These are phyloP conservation scores for Tursiops truncatus DNA, from an alignment of 2,113 vertebrate genomes.

Conservation along the genomic window DNA sequence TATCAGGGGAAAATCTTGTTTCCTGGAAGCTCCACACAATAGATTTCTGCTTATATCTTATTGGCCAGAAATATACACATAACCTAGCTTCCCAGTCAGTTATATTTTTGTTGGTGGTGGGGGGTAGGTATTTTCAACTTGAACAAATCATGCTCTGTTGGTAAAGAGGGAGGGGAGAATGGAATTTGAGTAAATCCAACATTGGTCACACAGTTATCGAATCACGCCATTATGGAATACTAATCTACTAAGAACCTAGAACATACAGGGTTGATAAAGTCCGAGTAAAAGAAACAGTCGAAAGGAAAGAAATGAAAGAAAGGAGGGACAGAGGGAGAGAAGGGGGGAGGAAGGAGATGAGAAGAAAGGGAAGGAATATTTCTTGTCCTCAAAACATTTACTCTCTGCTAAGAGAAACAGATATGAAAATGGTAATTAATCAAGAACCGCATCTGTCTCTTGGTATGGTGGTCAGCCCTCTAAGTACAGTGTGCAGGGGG, in stretches of 20 bases:
- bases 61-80: not conserved
- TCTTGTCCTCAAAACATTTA: not conserved
- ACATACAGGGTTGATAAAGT: not conserved
- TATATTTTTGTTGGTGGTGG: not conserved
- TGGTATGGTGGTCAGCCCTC: not conserved
- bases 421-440: not conserved
- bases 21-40: not conserved
- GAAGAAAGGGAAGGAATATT: not conserved
- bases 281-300: not conserved
- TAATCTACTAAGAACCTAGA: not conserved
- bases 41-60: not conserved
- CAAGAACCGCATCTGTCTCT: not conserved
- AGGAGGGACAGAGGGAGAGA: not conserved
- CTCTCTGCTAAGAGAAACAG: not conserved
- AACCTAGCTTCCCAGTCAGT: not conserved
- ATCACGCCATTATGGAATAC: not conserved
- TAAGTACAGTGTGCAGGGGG: fast-evolving
- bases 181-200: not conserved
- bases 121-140: not conserved
- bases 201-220: not conserved
- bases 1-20: not conserved
- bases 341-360: no score
- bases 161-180: not conserved
- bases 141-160: not conserved
- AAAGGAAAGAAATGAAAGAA: not conserved